These are phyloP conservation scores for Ctenopoma kingsleyae DNA, from an alignment of 2,797 vertebrate species.

Conservation along the genomic window DNA sequence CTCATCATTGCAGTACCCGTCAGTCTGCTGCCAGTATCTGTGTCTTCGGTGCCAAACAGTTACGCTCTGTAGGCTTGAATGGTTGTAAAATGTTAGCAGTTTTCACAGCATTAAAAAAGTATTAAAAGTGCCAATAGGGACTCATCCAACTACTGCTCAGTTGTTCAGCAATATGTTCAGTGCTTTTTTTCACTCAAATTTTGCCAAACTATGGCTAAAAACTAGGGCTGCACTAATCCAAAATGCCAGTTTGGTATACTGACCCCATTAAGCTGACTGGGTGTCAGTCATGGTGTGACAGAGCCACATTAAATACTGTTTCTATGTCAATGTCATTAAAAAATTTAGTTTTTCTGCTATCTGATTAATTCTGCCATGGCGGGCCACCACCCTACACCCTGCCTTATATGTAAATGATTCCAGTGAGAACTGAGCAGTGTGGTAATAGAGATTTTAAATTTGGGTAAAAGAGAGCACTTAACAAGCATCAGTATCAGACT, in stretches of 20 bases:
- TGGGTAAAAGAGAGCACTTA: neutral
- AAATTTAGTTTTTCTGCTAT: neutral
- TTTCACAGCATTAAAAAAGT: neutral
- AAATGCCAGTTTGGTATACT: neutral
- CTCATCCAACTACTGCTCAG: neutral
- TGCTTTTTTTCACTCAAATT: neutral
- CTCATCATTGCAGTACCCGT: constrained; percentile 15
- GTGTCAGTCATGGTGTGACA: neutral
- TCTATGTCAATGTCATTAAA: neutral
- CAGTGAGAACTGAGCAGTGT: too few species aligned
- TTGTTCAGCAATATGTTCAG: neutral
- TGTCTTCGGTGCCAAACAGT: neutral
- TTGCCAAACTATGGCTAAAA: neutral
- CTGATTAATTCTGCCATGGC: neutral
- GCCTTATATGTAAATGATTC: too few species aligned
- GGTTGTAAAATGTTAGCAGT: neutral
- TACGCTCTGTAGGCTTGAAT: neutral
- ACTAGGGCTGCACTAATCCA: neutral
- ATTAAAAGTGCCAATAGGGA: constrained; percentile 11
- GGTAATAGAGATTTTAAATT: neutral
- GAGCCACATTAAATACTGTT: neutral
- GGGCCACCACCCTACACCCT: neutral
- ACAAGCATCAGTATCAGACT: neutral
- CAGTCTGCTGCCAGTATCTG: constrained; percentile 17
- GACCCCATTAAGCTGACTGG: neutral